These are phyloP conservation scores for Todiramphus saurophagus DNA, from an alignment of 2,113 vertebrate species.

Conservation along the genomic window DNA sequence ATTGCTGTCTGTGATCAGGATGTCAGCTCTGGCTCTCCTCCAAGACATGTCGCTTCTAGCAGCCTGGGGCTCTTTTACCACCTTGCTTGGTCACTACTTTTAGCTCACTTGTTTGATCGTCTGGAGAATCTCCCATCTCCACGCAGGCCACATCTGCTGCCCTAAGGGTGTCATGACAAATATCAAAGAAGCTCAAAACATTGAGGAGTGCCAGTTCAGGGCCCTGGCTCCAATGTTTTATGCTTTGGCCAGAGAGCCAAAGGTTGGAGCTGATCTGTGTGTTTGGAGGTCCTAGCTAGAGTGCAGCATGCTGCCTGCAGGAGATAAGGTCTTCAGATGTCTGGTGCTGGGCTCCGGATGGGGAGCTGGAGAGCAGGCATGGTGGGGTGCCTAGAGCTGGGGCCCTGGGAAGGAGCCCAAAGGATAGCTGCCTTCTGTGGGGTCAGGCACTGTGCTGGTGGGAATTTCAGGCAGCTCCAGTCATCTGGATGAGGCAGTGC, in stretches of 20 bases:
- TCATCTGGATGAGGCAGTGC: not conserved
- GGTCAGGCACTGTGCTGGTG: not conserved
- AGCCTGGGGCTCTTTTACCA: not conserved
- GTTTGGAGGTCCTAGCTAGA: not conserved
- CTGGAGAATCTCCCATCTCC: not conserved
- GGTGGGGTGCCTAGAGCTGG: not conserved
- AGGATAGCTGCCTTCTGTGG: not conserved
- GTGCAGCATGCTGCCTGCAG: not conserved
- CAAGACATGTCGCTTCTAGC: slow-evolving; percentile 18
- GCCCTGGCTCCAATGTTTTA: not conserved
- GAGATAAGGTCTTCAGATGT: not conserved
- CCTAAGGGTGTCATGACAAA: not conserved
- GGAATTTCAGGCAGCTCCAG: not conserved
- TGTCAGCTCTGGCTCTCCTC: slow-evolving; percentile 39
- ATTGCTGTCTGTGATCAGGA: slow-evolving; percentile 48
- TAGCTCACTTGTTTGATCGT: not conserved
- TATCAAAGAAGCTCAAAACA: not conserved
- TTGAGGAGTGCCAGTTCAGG: not conserved
- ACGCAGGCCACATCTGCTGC: not conserved
- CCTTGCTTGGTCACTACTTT: not conserved
- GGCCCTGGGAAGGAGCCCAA: not conserved
- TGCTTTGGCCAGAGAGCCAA: not conserved
- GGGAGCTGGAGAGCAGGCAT: not conserved
- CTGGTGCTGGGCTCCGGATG: not conserved
- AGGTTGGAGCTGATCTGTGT: not conserved